Percentiles rank a stretch among this genome's conserved stretches.
Conservation (phyloP, 2,797 vertebrate genomes). For the Ispidina picta region DNA sequence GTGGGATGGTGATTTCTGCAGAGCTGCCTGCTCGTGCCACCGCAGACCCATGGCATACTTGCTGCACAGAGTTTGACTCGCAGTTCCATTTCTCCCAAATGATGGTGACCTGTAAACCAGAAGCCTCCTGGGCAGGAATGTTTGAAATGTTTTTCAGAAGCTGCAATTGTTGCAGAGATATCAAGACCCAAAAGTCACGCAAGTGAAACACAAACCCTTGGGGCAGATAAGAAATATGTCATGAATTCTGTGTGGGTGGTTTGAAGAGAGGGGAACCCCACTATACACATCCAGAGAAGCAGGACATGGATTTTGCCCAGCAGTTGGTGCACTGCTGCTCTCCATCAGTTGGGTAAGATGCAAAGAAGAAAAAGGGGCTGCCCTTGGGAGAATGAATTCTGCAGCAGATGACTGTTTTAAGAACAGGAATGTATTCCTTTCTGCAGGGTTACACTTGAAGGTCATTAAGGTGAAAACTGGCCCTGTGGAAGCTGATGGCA, state of each 20-base stretch:
- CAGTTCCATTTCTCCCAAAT: background rate
- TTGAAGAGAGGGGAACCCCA: background rate
- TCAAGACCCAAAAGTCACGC: constrained; percentile 27
- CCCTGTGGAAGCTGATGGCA: background rate
- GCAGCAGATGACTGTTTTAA: background rate
- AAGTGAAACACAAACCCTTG: constrained; percentile 43
- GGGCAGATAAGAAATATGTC: background rate
- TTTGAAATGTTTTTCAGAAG: constrained; percentile 64
- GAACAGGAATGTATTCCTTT: background rate
- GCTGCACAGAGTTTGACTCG: background rate
- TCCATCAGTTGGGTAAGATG: background rate
- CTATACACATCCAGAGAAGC: background rate
- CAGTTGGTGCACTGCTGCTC: background rate
- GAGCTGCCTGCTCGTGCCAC: background rate
- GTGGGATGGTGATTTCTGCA: background rate
- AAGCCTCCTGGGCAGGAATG: constrained; percentile 42
- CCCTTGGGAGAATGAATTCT: background rate
- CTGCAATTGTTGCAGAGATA: constrained; percentile 54
- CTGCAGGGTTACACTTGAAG: background rate
- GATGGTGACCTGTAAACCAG: constrained; percentile 42
- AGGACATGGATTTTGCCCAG: background rate
- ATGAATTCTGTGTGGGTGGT: background rate
- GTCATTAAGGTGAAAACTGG: background rate
- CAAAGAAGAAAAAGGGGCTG: background rate
- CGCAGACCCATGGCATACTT: fast-evolving